Conservation (phyloP, 2,113 vertebrate genomes). For the Tetrao urogallus region DNA sequence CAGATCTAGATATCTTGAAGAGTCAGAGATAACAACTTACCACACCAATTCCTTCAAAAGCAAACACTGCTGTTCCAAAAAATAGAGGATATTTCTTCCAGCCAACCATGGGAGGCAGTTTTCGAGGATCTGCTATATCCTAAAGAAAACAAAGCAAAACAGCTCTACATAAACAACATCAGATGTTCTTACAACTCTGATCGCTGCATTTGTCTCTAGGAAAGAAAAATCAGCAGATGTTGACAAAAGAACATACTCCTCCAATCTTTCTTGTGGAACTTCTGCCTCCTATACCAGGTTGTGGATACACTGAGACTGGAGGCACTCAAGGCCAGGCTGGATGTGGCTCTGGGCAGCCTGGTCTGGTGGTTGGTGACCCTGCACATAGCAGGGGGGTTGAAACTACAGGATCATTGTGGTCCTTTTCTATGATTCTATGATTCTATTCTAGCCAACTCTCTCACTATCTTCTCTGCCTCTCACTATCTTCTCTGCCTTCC, state of each 20-base stretch:
- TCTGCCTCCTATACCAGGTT: background rate
- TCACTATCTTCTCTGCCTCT: background rate
- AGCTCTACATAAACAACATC: background rate
- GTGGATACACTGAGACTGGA: too few species aligned
- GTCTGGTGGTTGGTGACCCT: too few species aligned
- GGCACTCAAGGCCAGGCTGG: too few species aligned
- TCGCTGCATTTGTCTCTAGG: accelerated
- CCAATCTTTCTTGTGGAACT: background rate
- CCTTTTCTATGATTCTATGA: too few species aligned
- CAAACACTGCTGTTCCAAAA: constrained; percentile 90
- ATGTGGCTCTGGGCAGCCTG: too few species aligned
- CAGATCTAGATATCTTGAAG: background rate
- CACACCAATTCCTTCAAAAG: constrained; percentile 91
- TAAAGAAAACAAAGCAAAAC: constrained; percentile 34
- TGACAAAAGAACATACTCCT: background rate
- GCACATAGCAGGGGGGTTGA: too few species aligned
- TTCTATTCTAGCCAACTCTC: background rate
- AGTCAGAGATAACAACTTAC: constrained; percentile 73
- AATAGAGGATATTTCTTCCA: constrained; percentile 88
- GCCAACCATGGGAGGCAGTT: constrained; percentile 77
- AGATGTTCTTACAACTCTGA: background rate
- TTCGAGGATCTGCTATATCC: constrained; percentile 80
- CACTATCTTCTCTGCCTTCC: background rate
- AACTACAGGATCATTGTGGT: too few species aligned
- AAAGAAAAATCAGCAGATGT: background rate